Evolutionary conservation across 2,888 invertebrate genomes (phyloP), one percentile per base, ranked within the genome.

Genomic region (Galeruca laticollis): DNA sequence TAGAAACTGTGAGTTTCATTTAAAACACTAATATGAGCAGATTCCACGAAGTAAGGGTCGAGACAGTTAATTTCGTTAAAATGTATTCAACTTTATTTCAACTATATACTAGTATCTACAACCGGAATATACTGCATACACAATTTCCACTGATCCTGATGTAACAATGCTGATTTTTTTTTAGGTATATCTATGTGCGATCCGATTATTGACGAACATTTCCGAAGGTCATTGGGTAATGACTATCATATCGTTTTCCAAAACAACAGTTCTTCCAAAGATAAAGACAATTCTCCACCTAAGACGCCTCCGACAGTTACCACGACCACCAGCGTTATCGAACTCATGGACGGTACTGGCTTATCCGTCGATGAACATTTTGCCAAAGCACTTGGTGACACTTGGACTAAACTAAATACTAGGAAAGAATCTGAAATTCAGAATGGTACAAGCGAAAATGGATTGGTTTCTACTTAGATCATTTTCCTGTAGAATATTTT

Each of bases 191-290:
- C 92, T 13, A 91, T 92, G 89, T 93, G 94, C 86, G 96, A 96
- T 85, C 94, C 95, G 11, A 95, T 94, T 67, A 96, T 97, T 81
- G 97, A 98, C 86, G 98, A 98, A 84, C 97, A 98, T 86, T 98
- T 98, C 87, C 90, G 97, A 68, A 91, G 97, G 73, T 97, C 97
- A 1, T 88, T 98, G 73, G 97, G 97, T 68, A 91, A 93, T 77
- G 91, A 94, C 83, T 93, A 93, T 86, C 90, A 91, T 85, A 89
- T 88, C 71, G 86, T 93, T 60, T 92, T 92, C 83, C 89, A 89
- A 78, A 90, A 90, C 79, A 89, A 88, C 81, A 82, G 82, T 71
- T 69, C 77, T 73, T 70, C 78, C 80, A 84, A 82, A 74, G 81
- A 73, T 75, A 81, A 73, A 40, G 43, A 59, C 3, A 26, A 54